These are phyloP conservation scores for Chrysomela aeneicollis DNA, from an alignment of 2,888 invertebrate genomes.

Conservation along the genomic window DNA sequence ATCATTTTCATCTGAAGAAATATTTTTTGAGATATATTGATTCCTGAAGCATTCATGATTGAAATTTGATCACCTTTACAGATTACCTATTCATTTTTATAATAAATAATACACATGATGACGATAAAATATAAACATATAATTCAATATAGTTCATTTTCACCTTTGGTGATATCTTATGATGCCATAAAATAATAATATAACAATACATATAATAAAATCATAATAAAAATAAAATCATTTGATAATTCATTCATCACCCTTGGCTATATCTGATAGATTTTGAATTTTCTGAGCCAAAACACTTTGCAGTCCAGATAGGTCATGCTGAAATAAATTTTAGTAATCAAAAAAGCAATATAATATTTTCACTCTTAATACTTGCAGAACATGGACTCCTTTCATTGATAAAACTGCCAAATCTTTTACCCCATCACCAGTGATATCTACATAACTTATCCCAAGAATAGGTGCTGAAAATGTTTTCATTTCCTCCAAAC, in stretches of 20 bases:
- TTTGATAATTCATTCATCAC: background rate
- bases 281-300: slow-evolving; percentile 34
- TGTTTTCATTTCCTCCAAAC: slow-evolving; percentile 63
- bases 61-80: too few relatives aligned
- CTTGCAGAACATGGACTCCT: slow-evolving; percentile 74
- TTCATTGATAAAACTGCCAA: slow-evolving; percentile 70
- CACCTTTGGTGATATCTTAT: too few relatives aligned
- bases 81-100: too few relatives aligned
- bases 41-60: too few relatives aligned
- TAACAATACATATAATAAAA: background rate
- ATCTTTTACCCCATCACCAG: slow-evolving; percentile 73
- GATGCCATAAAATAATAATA: background rate
- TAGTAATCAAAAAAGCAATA: background rate
- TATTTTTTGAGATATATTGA: too few relatives aligned
- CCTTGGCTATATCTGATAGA: slow-evolving; percentile 28
- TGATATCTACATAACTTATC: slow-evolving; percentile 69
- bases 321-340: slow-evolving; percentile 35
- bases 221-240: background rate
- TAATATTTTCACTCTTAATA: slow-evolving; percentile 44
- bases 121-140: too few relatives aligned
- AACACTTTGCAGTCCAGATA: slow-evolving; percentile 24
- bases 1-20: too few relatives aligned
- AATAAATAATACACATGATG: too few relatives aligned
- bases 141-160: too few relatives aligned
- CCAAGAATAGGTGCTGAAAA: slow-evolving; percentile 71